phyloP scores from a whole-genome alignment of 2,888 invertebrate species.

The Lasioglossum calceatum region DNA sequence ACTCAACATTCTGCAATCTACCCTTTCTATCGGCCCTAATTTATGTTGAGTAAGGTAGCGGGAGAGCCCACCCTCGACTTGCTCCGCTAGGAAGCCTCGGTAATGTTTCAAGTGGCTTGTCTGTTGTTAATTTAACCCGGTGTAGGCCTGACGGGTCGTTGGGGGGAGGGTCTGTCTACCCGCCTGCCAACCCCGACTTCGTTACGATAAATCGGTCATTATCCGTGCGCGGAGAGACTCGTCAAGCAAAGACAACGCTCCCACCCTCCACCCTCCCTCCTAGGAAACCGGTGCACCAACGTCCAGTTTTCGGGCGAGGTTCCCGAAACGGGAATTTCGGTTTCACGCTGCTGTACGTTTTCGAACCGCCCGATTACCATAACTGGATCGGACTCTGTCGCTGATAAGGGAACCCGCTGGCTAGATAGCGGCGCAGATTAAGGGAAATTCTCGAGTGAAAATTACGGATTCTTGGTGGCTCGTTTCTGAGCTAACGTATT shows the following conservation, averaged over 20 bases:
- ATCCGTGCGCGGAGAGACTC: constrained; percentile 60
- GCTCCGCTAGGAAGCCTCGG: constrained; percentile 79
- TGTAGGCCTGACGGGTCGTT: constrained; percentile 76
- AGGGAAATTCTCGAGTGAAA: constrained; percentile 53
- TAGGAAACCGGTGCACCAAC: background rate
- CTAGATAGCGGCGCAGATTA: constrained; percentile 50
- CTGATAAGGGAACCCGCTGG: constrained; percentile 44
- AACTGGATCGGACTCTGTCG: constrained; percentile 47
- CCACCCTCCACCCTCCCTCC: background rate
- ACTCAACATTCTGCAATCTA: constrained; percentile 83
- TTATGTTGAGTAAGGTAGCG: constrained; percentile 83
- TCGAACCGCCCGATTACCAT: constrained; percentile 46
- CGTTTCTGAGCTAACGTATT: constrained; percentile 2
- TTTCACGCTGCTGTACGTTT: constrained; percentile 23
- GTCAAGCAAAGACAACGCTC: constrained; percentile 33
- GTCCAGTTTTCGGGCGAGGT: constrained; percentile 3
- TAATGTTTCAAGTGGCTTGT: constrained; percentile 84
- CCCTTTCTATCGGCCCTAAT: constrained; percentile 83
- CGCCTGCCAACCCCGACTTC: constrained; percentile 76
- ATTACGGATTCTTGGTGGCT: constrained; percentile 49
- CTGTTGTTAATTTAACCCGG: constrained; percentile 83
- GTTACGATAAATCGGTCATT: constrained; percentile 82
- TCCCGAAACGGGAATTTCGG: constrained; percentile 14
- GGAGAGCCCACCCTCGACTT: constrained; percentile 75
- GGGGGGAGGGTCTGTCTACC: constrained; percentile 76